Evolutionary conservation across 2,797 vertebrate genomes (phyloP).

Genomic region (Darevskia nairensis): DNA sequence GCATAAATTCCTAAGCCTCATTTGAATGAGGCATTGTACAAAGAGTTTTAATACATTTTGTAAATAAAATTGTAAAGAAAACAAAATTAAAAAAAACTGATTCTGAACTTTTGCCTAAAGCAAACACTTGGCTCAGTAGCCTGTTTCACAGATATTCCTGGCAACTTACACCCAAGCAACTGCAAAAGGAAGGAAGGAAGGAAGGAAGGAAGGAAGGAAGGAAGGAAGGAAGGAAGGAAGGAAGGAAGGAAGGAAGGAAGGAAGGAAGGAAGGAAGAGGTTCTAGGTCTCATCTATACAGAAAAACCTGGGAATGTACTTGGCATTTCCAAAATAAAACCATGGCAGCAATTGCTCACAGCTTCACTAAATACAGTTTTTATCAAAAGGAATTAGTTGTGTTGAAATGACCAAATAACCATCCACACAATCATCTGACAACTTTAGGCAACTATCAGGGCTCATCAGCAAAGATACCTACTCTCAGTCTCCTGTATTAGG

Average conservation of each 20-base stretch:
- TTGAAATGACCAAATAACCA: neutral
- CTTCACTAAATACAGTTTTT: neutral
- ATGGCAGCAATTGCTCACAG: neutral
- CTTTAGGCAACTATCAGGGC: neutral
- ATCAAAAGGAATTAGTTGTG: neutral
- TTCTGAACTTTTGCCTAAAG: slow-evolving; percentile 37
- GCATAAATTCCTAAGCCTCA: slow-evolving; percentile 91
- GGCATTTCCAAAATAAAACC: neutral
- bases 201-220: no score
- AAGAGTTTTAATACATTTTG: slow-evolving; percentile 99
- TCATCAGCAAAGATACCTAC: neutral
- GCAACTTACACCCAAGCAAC: neutral
- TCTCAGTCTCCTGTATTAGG: neutral
- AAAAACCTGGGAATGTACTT: neutral
- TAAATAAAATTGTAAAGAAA: slow-evolving; percentile 99
- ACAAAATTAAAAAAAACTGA: slow-evolving; percentile 35
- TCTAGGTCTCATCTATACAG: neutral
- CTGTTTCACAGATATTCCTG: neutral
- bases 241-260: no score
- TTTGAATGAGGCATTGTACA: slow-evolving; percentile 95
- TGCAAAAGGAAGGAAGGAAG: neutral
- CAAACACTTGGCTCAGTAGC: rapidly evolving
- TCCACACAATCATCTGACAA: neutral
- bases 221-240: no score
- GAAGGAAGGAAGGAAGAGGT: no score